Base-by-base conservation (phyloP, 2,888 invertebrate species). In the Ctenicera cuprea region DNA sequence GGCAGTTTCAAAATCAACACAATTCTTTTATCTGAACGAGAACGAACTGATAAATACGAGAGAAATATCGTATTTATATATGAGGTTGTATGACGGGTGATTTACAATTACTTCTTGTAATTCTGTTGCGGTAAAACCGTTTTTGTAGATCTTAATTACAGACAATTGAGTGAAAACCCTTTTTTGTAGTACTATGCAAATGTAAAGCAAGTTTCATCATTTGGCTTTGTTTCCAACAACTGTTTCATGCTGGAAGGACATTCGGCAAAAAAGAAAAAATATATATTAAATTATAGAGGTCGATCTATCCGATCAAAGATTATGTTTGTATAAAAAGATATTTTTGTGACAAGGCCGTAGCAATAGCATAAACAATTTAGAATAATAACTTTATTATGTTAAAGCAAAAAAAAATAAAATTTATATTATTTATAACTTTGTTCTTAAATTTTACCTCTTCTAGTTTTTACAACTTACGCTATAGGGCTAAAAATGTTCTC, bases 21-120 rank as follows among this genome's bases (percentile, higher is more conserved):
- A n/a, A 16, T 16, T 20, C 18, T 50, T 11, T 38, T 59, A 12
- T 38, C 12, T 20, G 14, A 38, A 59, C 8, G 37, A 7, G 37
- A 33, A 57, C 57, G 59, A 41, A 38, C 59, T 38, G 7, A 33
- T 33, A 33, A 37, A 30, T 33, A 4, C 16, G 3, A 14, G 14
- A 12, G 16, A 1, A 33, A 57, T 16, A 37, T 9, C 18, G 11
- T 12, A 16, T 59, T 59, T 59, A 59, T 59, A 59, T 59, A 52
- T 8, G 18, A 26, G 5, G 2, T 45, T 16, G 45, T 18, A 3
- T 37, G 57, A 37, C 33, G 38, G 12, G 18, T n/a, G 12, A 22
- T n/a, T 52, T 52, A 20, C 59, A 38, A 59, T 59, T 38, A 33
- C 12, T 54, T 54, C 59, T 59, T 38, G 59, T 38, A 59, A 59